Evolutionary conservation across 2,113 vertebrate species (phyloP).

Genomic region (Asarcornis scutulata): DNA sequence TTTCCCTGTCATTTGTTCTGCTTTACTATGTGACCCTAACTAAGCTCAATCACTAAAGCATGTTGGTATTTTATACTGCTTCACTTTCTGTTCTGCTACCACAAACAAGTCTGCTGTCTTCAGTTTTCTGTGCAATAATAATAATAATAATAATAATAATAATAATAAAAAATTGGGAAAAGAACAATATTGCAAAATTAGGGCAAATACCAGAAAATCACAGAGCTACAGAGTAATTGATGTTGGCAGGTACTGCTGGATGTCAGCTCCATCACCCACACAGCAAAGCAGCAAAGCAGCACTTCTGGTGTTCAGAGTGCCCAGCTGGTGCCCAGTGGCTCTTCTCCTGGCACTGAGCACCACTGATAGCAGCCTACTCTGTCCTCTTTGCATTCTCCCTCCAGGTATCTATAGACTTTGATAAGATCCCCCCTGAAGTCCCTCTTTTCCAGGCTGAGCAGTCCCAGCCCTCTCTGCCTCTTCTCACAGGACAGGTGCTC

Average conservation of each 20-base stretch:
- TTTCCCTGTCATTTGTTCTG: background rate
- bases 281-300: background rate
- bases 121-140: background rate
- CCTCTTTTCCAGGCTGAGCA: background rate
- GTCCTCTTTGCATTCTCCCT: background rate
- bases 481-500: background rate
- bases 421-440: background rate
- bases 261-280: background rate
- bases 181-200: background rate
- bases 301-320: background rate
- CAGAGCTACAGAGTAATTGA: background rate
- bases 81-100: background rate
- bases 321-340: background rate
- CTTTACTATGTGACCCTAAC: background rate
- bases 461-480: background rate
- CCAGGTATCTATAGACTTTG: no score
- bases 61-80: background rate
- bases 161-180: background rate
- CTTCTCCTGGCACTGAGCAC: background rate
- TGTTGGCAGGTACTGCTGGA: background rate
- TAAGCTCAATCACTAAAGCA: background rate
- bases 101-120: background rate
- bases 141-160: background rate
- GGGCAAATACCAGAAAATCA: background rate
- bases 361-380: background rate